phyloP scores from a whole-genome alignment of 1,140 invertebrate species.

The Pseudoatta argentina region DNA sequence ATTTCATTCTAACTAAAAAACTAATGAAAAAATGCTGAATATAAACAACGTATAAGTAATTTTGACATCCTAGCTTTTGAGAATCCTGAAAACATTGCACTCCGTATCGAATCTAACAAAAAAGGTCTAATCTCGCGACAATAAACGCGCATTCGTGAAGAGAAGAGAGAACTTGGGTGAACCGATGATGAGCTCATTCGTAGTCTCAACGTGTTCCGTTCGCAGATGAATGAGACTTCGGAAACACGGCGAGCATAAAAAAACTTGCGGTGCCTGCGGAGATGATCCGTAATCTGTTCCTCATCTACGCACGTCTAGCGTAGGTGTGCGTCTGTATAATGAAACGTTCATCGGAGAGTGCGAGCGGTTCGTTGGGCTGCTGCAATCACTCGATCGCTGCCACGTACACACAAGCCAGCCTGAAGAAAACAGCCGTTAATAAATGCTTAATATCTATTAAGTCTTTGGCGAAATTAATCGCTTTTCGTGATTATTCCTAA shows the following conservation, averaged over 20 bases:
- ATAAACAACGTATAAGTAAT: background rate
- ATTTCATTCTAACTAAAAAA: background rate
- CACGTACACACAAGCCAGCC: background rate
- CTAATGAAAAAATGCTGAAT: background rate
- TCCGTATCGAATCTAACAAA: background rate
- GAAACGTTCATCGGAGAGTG: slow-evolving; percentile 20
- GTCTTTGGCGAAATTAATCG: too few relatives aligned
- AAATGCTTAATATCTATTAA: too few relatives aligned
- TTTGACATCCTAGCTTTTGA: slow-evolving; percentile 1
- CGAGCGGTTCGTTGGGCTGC: slow-evolving; percentile 22
- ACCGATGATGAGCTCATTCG: slow-evolving; percentile 64
- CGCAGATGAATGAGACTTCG: slow-evolving; percentile 75
- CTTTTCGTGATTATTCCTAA: too few relatives aligned
- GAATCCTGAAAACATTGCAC: background rate
- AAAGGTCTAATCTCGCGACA: background rate
- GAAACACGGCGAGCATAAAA: slow-evolving; percentile 74
- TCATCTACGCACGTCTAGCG: slow-evolving; percentile 62
- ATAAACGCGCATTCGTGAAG: slow-evolving; percentile 23
- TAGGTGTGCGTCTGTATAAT: slow-evolving; percentile 9
- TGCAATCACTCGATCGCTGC: background rate
- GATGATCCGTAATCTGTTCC: slow-evolving; percentile 72
- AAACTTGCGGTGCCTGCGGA: slow-evolving; percentile 52
- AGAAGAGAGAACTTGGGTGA: background rate
- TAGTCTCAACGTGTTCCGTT: slow-evolving; percentile 61
- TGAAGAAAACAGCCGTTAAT: background rate